Conservation (phyloP, 2,888 invertebrate species). For the Asteroscopus sphinx region DNA sequence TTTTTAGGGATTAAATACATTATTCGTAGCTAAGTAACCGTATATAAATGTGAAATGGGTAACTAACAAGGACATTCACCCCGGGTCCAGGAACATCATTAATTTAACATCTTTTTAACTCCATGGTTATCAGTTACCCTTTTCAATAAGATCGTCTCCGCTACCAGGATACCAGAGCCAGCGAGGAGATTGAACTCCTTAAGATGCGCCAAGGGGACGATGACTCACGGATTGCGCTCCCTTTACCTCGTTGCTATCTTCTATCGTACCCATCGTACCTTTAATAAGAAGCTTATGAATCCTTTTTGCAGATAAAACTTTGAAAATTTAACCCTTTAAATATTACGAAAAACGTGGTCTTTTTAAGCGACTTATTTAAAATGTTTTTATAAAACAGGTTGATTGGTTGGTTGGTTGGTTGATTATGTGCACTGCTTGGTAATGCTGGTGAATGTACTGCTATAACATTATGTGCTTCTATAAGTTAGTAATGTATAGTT, state of each 20-base stretch:
- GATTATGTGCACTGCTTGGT: too few relatives aligned
- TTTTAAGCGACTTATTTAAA: not conserved
- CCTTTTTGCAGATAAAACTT: slow-evolving; percentile 13
- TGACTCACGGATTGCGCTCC: slow-evolving; percentile 58
- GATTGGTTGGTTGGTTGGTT: too few relatives aligned
- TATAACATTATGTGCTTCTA: too few relatives aligned
- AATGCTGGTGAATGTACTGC: too few relatives aligned
- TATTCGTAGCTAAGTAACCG: not conserved
- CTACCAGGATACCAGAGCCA: slow-evolving; percentile 67
- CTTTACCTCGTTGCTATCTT: slow-evolving; percentile 47
- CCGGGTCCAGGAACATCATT: slow-evolving; percentile 18
- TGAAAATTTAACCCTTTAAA: not conserved
- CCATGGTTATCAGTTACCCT: slow-evolving; percentile 58
- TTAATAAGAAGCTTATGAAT: slow-evolving; percentile 36
- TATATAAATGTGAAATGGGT: slow-evolving; percentile 6
- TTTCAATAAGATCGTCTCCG: slow-evolving; percentile 62
- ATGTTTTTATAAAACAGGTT: not conserved
- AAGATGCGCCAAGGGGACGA: slow-evolving; percentile 60
- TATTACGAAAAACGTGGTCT: slow-evolving; percentile 1
- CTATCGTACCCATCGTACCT: slow-evolving; percentile 30
- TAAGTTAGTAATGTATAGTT: too few relatives aligned
- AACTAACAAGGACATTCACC: too few relatives aligned
- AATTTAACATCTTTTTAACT: slow-evolving; percentile 28
- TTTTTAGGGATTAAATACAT: slow-evolving; percentile 10
- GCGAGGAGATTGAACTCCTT: slow-evolving; percentile 62